These are phyloP conservation scores for Ridgeia piscesae DNA, from an alignment of 1,140 invertebrate genomes.

Conservation along the genomic window DNA sequence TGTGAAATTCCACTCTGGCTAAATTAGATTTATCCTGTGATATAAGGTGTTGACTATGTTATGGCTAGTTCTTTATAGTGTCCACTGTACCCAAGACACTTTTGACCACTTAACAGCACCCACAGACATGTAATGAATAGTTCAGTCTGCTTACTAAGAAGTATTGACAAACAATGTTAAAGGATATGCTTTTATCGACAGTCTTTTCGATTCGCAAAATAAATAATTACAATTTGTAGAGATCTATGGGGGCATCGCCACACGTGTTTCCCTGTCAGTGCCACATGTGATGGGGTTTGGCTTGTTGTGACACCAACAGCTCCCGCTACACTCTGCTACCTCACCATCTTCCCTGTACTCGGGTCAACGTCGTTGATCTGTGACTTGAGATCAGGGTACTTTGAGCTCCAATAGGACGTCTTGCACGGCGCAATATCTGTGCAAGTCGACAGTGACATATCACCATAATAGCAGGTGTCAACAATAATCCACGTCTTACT, in stretches of 20 bases:
- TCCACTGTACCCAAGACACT: not conserved
- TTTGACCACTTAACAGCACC: not conserved
- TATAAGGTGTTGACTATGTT: too few species aligned
- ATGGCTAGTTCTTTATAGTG: too few species aligned
- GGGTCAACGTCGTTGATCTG: constrained; percentile 31
- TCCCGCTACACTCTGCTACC: not conserved
- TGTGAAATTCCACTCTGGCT: too few species aligned
- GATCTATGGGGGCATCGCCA: not conserved
- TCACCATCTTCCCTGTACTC: not conserved
- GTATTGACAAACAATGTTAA: not conserved
- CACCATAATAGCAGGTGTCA: constrained; percentile 52
- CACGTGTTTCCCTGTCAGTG: not conserved
- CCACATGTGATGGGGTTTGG: not conserved
- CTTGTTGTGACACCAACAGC: too few species aligned
- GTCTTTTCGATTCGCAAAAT: not conserved
- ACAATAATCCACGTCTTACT: constrained; percentile 58
- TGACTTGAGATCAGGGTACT: constrained; percentile 86
- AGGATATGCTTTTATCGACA: not conserved
- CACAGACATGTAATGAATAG: not conserved
- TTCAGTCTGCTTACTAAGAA: not conserved
- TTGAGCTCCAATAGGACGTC: constrained; percentile 81
- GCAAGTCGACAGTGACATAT: constrained; percentile 44
- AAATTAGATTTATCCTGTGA: too few species aligned
- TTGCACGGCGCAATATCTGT: constrained; percentile 62
- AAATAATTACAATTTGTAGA: not conserved